Evolutionary conservation across 2,797 vertebrate species (phyloP).

Genomic region (Enteromius fasciolatus): DNA sequence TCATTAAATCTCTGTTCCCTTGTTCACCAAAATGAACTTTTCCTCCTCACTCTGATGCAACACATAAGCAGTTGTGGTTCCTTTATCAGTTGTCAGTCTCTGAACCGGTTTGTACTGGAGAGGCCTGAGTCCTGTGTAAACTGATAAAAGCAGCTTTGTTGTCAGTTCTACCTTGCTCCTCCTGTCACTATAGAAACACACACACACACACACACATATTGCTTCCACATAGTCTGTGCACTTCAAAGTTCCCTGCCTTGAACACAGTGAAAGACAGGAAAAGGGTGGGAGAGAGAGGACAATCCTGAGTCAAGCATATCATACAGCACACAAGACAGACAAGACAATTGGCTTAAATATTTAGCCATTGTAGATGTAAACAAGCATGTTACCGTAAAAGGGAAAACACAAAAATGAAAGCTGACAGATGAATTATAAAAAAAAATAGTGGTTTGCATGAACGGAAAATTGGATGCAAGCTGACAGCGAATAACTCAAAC

Average conservation of each 20-base stretch:
- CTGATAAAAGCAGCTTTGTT: conserved; percentile 40
- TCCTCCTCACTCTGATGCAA: conserved; percentile 33
- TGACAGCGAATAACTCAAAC: conserved; percentile 25
- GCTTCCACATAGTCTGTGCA: conserved; percentile 72
- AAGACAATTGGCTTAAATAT: conserved; percentile 68
- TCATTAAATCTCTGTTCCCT: background rate
- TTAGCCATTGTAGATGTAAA: conserved; percentile 62
- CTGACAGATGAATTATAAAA: conserved; percentile 57
- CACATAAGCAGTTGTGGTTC: conserved; percentile 63
- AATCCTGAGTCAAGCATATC: conserved; percentile 55
- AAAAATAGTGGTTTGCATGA: conserved; percentile 27
- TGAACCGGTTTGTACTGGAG: conserved; percentile 74
- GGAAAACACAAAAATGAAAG: conserved; percentile 56
- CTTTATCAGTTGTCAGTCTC: conserved; percentile 62
- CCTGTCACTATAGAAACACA: conserved; percentile 55
- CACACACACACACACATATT: conserved; percentile 55
- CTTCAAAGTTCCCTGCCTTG: conserved; percentile 70
- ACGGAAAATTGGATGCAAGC: conserved; percentile 55
- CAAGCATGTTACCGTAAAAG: conserved; percentile 65
- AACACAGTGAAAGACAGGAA: conserved; percentile 75
- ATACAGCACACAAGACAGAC: conserved; percentile 59
- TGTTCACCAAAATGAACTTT: conserved; percentile 1
- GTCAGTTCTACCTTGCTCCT: conserved; percentile 46
- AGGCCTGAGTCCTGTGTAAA: conserved; percentile 26
- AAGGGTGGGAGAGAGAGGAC: conserved; percentile 68